A percentile compares a stretch with the other conserved stretches of the same genome.
Evolutionary conservation across 2,797 vertebrate genomes (phyloP).

Genomic region (Chiloscyllium punctatum): DNA sequence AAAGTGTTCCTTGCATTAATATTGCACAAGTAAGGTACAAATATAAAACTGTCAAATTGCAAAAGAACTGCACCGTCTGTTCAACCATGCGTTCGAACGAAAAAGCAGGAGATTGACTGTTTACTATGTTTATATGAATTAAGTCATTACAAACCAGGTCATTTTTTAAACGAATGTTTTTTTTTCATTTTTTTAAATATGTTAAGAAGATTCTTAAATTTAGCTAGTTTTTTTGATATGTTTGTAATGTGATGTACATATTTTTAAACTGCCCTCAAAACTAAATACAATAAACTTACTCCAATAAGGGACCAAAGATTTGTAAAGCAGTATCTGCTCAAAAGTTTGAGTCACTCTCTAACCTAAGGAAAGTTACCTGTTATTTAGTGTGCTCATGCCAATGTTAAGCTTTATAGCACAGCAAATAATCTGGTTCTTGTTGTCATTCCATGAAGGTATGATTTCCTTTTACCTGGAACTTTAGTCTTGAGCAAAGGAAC

Average conservation of each 20-base stretch:
- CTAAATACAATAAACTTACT: constrained; percentile 32
- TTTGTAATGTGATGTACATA: constrained; percentile 34
- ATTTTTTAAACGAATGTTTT: neutral
- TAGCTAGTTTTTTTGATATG: constrained; percentile 30
- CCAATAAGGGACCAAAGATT: constrained; percentile 26
- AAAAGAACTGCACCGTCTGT: neutral
- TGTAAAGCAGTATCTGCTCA: constrained; percentile 31
- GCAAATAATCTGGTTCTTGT: neutral
- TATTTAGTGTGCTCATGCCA: neutral
- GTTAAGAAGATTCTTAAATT: constrained; percentile 22
- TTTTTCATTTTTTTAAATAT: constrained; percentile 26
- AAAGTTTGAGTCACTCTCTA: constrained; percentile 15
- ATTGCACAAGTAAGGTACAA: constrained; percentile 17
- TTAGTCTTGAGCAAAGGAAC: neutral
- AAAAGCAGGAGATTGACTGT: neutral
- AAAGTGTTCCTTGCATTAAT: constrained; percentile 13
- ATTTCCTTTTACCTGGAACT: neutral
- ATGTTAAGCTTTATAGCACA: neutral
- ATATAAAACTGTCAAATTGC: constrained; percentile 19
- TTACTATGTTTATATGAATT: constrained; percentile 33
- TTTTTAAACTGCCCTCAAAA: constrained; percentile 31
- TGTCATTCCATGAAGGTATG: neutral
- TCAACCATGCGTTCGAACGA: constrained; percentile 23
- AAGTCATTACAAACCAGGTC: constrained; percentile 32
- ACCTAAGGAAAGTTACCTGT: neutral